Conservation (phyloP, 2,113 vertebrate species). For the Dipodomys spectabilis region DNA sequence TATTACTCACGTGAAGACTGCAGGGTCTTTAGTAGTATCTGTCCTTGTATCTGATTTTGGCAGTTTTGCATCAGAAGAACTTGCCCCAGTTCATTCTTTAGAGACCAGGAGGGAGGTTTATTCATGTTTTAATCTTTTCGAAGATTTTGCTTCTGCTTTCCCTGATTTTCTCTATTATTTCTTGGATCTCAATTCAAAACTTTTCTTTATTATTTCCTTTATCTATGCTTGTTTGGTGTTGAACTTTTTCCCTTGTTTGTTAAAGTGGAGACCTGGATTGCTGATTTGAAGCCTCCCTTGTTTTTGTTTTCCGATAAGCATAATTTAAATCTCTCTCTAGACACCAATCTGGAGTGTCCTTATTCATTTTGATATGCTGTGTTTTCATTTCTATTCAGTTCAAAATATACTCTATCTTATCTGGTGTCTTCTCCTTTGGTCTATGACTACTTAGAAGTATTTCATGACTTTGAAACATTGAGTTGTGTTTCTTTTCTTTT, state of each 20-base stretch:
- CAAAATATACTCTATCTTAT: neutral
- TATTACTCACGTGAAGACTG: neutral
- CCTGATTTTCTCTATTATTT: neutral
- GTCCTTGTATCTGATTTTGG: neutral
- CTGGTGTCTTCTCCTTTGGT: neutral
- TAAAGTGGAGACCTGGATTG: neutral
- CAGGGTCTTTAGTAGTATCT: neutral
- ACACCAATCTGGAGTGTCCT: neutral
- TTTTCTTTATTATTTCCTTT: neutral
- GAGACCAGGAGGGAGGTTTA: neutral
- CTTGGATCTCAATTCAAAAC: neutral
- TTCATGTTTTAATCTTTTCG: neutral
- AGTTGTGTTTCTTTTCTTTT: neutral
- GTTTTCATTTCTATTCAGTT: conserved; percentile 30
- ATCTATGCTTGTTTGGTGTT: neutral
- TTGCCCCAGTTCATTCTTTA: neutral
- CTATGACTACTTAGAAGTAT: neutral
- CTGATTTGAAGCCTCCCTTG: neutral
- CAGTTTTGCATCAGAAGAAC: neutral
- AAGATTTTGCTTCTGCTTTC: neutral
- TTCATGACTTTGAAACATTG: conserved; percentile 16
- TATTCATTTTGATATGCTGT: neutral
- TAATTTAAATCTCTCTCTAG: neutral
- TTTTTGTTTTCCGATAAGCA: neutral
- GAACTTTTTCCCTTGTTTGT: neutral